Percentiles rank a stretch among this genome's conserved stretches.
Conservation (phyloP, 2,888 invertebrate species). For the Brassicogethes aeneus region DNA sequence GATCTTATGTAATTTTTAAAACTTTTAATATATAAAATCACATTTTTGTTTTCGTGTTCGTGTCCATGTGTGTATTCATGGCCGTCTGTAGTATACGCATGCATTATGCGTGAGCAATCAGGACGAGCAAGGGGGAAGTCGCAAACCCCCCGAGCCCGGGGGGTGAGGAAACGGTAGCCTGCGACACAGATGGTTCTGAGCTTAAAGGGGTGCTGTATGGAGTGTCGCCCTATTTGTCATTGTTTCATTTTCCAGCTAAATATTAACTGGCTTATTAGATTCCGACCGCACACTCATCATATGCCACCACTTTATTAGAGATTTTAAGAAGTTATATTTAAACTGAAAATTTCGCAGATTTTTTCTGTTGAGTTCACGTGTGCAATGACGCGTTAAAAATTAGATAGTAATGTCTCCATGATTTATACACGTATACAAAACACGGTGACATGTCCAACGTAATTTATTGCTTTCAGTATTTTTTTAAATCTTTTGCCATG, state of each 20-base stretch:
- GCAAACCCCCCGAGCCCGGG: no score
- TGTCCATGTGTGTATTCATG: not conserved
- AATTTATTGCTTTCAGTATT: no score
- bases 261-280: constrained; percentile 23
- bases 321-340: not conserved
- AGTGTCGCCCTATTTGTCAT: constrained; percentile 28
- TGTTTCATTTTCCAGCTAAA: constrained; percentile 27
- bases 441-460: no score
- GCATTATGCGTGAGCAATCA: constrained; percentile 43
- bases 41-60: no score
- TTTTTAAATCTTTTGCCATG: no score
- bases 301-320: not conserved
- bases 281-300: constrained; percentile 5
- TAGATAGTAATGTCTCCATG: no score
- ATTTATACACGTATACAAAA: no score
- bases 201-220: constrained; percentile 29
- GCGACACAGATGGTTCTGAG: constrained; percentile 35
- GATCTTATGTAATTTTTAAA: no score
- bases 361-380: no score
- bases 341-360: not conserved
- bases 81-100: constrained; percentile 23
- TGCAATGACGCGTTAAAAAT: no score
- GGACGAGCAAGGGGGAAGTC: no score
- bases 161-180: constrained; percentile 26
- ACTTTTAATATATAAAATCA: no score